Percentiles rank a stretch among this genome's conserved stretches.
phyloP scores from a whole-genome alignment of 2,888 invertebrate genomes.

The Protodeltote pygarga region DNA sequence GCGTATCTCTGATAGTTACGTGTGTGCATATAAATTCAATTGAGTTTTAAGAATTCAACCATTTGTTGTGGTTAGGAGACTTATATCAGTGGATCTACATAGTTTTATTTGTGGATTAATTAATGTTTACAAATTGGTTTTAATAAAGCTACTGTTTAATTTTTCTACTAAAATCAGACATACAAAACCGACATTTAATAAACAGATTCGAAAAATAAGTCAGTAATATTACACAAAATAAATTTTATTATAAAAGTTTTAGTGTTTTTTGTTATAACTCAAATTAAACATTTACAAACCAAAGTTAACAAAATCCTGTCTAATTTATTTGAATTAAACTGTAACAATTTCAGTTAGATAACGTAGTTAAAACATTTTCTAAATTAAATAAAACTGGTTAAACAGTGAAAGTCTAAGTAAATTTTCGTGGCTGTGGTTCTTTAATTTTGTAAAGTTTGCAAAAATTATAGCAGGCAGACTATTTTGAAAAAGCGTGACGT shows the following conservation, averaged over 20 bases:
- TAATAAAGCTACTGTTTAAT: too few relatives aligned
- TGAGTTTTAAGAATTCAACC: too few relatives aligned
- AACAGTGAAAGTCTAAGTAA: conserved; percentile 37
- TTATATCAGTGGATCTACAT: too few relatives aligned
- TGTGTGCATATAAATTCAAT: conserved; percentile 17
- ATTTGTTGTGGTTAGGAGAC: too few relatives aligned
- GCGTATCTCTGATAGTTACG: conserved; percentile 12
- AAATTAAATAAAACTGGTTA: conserved; percentile 41
- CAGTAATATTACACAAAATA: not conserved
- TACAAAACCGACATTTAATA: too few relatives aligned
- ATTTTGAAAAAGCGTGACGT: conserved; percentile 25
- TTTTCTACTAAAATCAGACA: too few relatives aligned
- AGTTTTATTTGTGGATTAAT: conserved; percentile 20
- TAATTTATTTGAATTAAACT: conserved; percentile 38
- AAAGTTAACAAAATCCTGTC: conserved; percentile 30
- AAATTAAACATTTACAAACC: conserved; percentile 32
- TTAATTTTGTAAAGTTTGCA: conserved; percentile 31
- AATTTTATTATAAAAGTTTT: not conserved
- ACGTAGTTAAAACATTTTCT: conserved; percentile 35
- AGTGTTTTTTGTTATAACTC: conserved; percentile 14
- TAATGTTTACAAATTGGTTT: too few relatives aligned
- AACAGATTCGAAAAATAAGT: too few relatives aligned
- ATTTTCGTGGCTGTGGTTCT: conserved; percentile 36
- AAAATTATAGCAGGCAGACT: conserved; percentile 31
- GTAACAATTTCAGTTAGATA: conserved; percentile 31